Evolutionary conservation across 2,888 invertebrate genomes (phyloP).

Genomic region (Machimus atricapillus): DNA sequence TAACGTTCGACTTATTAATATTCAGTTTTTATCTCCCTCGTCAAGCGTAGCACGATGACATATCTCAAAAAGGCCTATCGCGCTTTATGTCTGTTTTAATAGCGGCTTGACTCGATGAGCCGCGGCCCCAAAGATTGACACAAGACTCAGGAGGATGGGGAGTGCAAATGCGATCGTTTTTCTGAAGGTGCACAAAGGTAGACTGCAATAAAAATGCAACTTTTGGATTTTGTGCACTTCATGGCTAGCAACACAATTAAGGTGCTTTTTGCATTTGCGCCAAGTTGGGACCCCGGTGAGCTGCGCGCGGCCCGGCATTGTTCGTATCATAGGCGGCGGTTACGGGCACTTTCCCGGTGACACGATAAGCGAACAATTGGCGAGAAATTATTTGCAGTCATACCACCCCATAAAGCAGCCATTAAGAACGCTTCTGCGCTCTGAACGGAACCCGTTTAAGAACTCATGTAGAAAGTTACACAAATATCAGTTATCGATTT

Average conservation of each 20-base stretch:
- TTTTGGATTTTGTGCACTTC: background rate
- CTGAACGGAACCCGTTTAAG: background rate
- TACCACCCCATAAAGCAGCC: background rate
- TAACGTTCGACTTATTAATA: slow-evolving; percentile 37
- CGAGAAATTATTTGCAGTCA: background rate
- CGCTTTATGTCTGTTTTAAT: background rate
- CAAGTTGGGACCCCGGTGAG: background rate
- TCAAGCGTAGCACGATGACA: slow-evolving; percentile 23
- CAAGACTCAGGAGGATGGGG: background rate
- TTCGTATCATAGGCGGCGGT: background rate
- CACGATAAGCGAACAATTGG: slow-evolving; percentile 21
- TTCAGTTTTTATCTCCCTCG: slow-evolving; percentile 33
- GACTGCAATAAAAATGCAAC: background rate
- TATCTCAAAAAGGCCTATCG: slow-evolving; percentile 15
- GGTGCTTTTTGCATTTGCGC: background rate
- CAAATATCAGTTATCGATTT: background rate
- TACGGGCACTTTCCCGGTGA: background rate
- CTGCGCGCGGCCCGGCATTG: background rate
- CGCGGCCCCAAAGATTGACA: background rate
- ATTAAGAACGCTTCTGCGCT: background rate
- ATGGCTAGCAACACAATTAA: slow-evolving; percentile 13
- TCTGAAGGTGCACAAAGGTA: background rate
- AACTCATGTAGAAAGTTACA: background rate
- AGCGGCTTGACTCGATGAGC: background rate
- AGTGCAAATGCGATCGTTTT: background rate